A percentile compares a stretch with the other conserved stretches of the same genome.
Conservation (phyloP, 2,888 invertebrate genomes). For the Branchellion lobata region DNA sequence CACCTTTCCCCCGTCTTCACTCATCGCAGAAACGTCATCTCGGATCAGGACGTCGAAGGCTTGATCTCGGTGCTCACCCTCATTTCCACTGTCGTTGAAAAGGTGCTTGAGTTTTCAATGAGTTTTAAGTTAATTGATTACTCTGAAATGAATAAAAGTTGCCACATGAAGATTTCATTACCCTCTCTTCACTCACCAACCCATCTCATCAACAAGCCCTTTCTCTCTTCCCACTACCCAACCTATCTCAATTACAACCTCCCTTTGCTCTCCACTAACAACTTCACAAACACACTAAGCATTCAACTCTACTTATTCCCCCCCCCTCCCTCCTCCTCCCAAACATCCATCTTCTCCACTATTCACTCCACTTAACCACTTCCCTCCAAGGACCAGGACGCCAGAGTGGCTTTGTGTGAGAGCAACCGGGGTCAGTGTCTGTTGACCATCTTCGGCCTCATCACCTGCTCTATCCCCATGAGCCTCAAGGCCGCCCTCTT, state of each 20-base stretch:
- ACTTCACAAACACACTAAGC: not conserved
- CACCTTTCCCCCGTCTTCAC: constrained; percentile 65
- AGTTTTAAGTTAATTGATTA: no score
- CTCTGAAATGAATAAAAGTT: no score
- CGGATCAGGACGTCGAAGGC: constrained; percentile 80
- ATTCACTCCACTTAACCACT: no score
- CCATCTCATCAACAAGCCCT: no score
- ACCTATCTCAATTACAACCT: no score
- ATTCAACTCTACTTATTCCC: not conserved
- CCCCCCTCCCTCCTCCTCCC: not conserved
- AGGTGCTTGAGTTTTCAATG: no score
- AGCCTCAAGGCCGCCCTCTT: constrained; percentile 81
- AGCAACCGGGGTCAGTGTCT: constrained; percentile 84
- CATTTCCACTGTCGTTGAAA: constrained; percentile 72
- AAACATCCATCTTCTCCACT: no score
- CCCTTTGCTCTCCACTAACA: no score
- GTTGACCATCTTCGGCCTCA: constrained; percentile 76
- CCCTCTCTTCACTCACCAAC: no score
- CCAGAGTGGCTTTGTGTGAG: constrained; percentile 79
- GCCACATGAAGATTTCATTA: no score
- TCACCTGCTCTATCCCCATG: constrained; percentile 83
- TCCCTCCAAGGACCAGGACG: constrained; percentile 75
- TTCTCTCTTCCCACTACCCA: no score
- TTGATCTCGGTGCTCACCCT: constrained; percentile 78
- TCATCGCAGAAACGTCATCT: constrained; percentile 65